Base-by-base conservation (phyloP, 2,888 invertebrate species). In the Orchesellides sinensis region DNA sequence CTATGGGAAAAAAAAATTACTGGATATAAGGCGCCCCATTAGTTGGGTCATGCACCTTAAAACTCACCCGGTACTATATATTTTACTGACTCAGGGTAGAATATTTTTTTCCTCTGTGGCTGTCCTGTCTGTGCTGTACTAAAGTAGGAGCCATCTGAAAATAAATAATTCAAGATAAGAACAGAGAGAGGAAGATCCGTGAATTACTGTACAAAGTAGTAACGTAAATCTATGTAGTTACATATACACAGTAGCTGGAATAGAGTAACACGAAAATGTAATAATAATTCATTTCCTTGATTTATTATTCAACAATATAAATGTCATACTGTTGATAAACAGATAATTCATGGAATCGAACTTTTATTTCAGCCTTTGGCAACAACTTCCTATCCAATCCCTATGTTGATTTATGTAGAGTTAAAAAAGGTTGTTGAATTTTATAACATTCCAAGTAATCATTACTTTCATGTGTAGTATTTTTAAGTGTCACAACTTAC, bases 281-380 rank as follows among this genome's bases (percentile, higher is more conserved):
- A 68, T 75, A 56, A 75, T 52, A 52, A 40, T n/a, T n/a, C n/a
- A 66, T 75, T 75, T 75, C 75, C 66, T 75, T 75, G 75, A 75
- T 75, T 75, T 75, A 75, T 75, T 75, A 75, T 75, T 63, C 75
- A 14, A 68, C 25, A 10, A 52, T 52, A 19, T 35, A 3, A 52
- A 17, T 52, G 2, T 3, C 19, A 8, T 6, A 12, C 35, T 35
- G 8, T 6, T 61, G 61, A 59, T 25, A 27, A 61, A 47, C 59
- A 17, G 59, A 59, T 59, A 65, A 65, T 35, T 47, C 27, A 10
- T 65, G 23, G 35, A 23, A 47, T 47, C 61, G 61, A 59, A 47
- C 10, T 47, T 61, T 69, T 35, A 54, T 19, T n/a, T 45, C 14
- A 35, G 29, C 59, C 45, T 40, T 40, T 59, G 59, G 59, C 72